Percentiles rank a stretch among this genome's conserved stretches.
These are phyloP conservation scores for Dusona sp. DNA, from an alignment of 2,888 invertebrate genomes.

Conservation along the genomic window DNA sequence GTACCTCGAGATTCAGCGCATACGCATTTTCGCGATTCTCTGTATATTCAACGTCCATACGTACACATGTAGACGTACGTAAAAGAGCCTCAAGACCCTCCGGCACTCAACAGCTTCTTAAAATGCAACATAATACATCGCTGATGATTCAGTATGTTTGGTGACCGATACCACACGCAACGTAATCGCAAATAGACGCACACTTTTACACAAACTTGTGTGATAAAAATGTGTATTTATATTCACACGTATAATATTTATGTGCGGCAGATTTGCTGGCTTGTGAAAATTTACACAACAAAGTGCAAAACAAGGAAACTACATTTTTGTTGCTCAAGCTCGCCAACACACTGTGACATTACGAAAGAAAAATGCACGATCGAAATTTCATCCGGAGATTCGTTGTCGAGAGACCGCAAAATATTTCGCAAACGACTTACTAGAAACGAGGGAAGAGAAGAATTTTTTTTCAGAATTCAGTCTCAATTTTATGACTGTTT, in stretches of 20 bases:
- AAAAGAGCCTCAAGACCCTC: conserved; percentile 1
- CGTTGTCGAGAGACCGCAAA: background rate
- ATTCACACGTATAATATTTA: background rate
- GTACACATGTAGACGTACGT: background rate
- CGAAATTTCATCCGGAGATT: background rate
- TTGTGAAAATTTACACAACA: conserved; percentile 36
- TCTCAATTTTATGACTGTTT: background rate
- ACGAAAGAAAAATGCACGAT: background rate
- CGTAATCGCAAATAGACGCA: background rate
- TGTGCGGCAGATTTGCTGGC: background rate
- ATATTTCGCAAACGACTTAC: background rate
- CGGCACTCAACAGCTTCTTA: background rate
- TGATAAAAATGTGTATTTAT: background rate
- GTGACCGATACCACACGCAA: conserved; percentile 36
- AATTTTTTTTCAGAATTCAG: background rate
- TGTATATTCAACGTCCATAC: background rate
- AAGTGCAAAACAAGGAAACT: background rate
- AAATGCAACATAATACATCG: conserved; percentile 22
- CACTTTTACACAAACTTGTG: background rate
- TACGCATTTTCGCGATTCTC: conserved; percentile 20
- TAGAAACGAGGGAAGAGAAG: background rate
- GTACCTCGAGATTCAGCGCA: conserved; percentile 29
- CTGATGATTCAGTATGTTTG: conserved; percentile 30
- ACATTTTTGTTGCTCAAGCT: conserved; percentile 3
- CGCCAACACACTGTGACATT: background rate